These are phyloP conservation scores for Clupea harengus DNA, from an alignment of 2,113 vertebrate species.

Conservation along the genomic window DNA sequence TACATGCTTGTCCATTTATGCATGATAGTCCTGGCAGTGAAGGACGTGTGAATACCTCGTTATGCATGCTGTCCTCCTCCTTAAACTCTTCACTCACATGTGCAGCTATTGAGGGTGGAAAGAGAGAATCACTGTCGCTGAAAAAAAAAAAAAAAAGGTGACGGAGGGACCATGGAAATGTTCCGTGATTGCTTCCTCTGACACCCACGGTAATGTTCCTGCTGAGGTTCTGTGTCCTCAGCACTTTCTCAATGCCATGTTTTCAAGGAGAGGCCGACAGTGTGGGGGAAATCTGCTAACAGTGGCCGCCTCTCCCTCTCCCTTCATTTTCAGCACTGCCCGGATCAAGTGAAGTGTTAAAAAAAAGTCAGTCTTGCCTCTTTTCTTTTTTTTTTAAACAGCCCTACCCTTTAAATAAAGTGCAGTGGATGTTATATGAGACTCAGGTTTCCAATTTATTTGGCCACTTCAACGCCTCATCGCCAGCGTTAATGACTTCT, in stretches of 20 bases:
- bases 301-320: constrained; percentile 30
- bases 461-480: constrained; percentile 61
- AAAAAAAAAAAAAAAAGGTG: not conserved
- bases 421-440: constrained; percentile 54
- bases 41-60: not conserved
- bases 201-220: not conserved
- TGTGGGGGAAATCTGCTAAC: constrained; percentile 46
- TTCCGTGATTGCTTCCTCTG: not conserved
- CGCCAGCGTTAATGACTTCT: constrained; percentile 69
- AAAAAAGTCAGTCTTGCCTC: not conserved
- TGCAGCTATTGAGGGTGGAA: not conserved
- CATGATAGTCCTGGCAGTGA: not conserved
- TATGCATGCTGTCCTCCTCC: not conserved
- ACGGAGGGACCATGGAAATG: not conserved
- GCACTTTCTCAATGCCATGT: constrained; percentile 52
- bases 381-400: not conserved
- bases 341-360: not conserved
- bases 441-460: constrained; percentile 63
- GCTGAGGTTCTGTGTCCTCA: constrained; percentile 51
- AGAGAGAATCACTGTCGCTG: not conserved
- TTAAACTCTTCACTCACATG: not conserved
- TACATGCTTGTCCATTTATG: not conserved
- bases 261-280: constrained; percentile 34
- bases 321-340: not conserved
- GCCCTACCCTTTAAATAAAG: constrained; percentile 39